These are phyloP conservation scores for Drosophila melanocephala DNA, from an alignment of 2,888 invertebrate species.

Conservation along the genomic window DNA sequence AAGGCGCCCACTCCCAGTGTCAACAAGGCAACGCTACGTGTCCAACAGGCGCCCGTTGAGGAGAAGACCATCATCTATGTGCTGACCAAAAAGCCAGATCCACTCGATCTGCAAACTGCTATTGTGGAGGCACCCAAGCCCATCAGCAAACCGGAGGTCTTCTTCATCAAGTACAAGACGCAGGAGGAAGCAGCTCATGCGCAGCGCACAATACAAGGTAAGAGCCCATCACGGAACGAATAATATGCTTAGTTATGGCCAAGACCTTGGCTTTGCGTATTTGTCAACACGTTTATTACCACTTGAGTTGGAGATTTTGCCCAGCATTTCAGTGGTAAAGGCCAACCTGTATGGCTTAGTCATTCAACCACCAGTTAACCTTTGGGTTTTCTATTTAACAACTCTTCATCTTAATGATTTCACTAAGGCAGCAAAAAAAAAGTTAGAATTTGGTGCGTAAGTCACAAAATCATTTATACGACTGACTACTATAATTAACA, in stretches of 20 bases:
- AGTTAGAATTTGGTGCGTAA: neutral
- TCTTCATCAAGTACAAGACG: constrained; percentile 85
- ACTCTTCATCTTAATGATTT: constrained; percentile 8
- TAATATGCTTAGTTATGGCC: constrained; percentile 42
- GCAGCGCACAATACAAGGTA: constrained; percentile 85
- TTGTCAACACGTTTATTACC: constrained; percentile 46
- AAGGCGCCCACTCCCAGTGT: constrained; percentile 82
- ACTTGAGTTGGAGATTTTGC: constrained; percentile 6
- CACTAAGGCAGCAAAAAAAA: neutral
- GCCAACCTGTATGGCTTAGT: constrained; percentile 32
- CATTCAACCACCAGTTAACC: constrained; percentile 34
- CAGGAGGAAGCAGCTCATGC: constrained; percentile 85
- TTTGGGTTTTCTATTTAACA: constrained; percentile 17
- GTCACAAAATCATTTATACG: neutral
- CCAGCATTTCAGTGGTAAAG: constrained; percentile 13
- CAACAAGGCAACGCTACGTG: constrained; percentile 66
- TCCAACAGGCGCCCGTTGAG: constrained; percentile 81
- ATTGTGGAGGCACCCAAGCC: constrained; percentile 81
- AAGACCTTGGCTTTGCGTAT: constrained; percentile 47
- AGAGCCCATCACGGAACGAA: constrained; percentile 14
- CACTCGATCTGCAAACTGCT: constrained; percentile 80
- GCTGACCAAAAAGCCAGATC: constrained; percentile 84
- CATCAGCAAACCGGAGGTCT: constrained; percentile 85
- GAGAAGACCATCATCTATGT: constrained; percentile 85
- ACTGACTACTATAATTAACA: neutral